Base-by-base conservation (phyloP, 2,113 vertebrate genomes). In the Pseudolaguvia tuberculata region DNA sequence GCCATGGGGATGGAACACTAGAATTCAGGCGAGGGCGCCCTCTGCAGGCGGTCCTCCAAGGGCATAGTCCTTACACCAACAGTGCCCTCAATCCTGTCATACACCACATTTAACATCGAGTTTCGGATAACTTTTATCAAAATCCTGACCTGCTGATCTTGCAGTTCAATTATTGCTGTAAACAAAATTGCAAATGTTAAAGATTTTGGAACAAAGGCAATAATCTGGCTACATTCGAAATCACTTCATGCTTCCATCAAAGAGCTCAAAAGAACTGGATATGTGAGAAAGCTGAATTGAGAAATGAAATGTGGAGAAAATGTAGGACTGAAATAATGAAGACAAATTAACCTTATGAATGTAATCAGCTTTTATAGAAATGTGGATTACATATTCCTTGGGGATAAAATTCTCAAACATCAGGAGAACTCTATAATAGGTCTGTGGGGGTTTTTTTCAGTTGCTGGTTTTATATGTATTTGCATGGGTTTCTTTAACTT, bases 81-180 rank as follows among this genome's bases (percentile, higher is more conserved):
- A 96, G 95, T 0, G 94, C 94, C 70, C 93, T 98, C 77, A 98
- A 98, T 83, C 94, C 95, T 0, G 84, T 96, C 83, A 96, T 96
- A 97, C 81, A 98, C 95, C 39, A 96, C 93, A 72, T 98, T 96
- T 90, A 98, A 96, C 85, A 88, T 90, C 0, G 94, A 98, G 83
- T 98, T 98, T 88, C 93, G 94, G 56, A 93, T 91, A 87, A 94
- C 95, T 71, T 98, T 98, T 87, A 92, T 97, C 88, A 97, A 95
- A 91, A 93, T 97, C 84, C 88, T 98, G 72, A 94, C 90, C 83
- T 94, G 94, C 88, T 94, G 87, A 93, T 47, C 35, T n/a, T 5
- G 9, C 11, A 31, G 42, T 25, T 17, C 21, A 4, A 20, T 53
- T 17, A 45, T 50, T 12, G 23, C 14, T 50, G 14, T 10, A 29